Percentiles rank a stretch among this genome's conserved stretches.
Conservation (phyloP, 2,797 vertebrate genomes). For the Poeciliopsis infans region DNA sequence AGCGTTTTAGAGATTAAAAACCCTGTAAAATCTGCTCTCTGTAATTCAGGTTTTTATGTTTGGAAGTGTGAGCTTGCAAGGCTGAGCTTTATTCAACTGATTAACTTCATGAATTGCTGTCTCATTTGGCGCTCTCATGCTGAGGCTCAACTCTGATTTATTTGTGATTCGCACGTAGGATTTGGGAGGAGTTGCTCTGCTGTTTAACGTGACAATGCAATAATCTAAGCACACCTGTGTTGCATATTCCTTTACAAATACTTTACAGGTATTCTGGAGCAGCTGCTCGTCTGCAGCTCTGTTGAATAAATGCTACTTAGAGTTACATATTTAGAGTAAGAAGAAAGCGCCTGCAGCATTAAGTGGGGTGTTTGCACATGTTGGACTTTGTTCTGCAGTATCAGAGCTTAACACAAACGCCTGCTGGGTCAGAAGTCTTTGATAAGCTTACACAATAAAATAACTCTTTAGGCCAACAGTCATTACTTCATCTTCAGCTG, state of each 20-base stretch:
- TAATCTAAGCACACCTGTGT: constrained; percentile 6
- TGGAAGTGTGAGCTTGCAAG: neutral
- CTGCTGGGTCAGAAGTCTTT: constrained; percentile 32
- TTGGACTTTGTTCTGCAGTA: constrained; percentile 52
- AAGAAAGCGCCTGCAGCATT: neutral
- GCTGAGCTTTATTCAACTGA: neutral
- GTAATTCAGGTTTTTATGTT: neutral
- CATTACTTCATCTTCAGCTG: neutral
- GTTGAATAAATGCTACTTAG: constrained; percentile 4
- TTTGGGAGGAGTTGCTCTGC: constrained; percentile 19
- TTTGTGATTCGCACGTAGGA: constrained; percentile 38
- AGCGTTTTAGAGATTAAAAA: constrained; percentile 13
- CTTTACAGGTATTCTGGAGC: neutral
- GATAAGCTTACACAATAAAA: constrained; percentile 7
- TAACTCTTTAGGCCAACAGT: constrained; percentile 12
- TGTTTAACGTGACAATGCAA: constrained; percentile 31
- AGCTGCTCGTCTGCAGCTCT: neutral
- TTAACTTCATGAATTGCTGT: neutral
- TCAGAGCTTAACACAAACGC: constrained; percentile 27
- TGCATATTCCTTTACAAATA: neutral
- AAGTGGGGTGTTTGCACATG: constrained; percentile 26
- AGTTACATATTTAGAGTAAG: neutral
- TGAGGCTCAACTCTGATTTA: constrained; percentile 16
- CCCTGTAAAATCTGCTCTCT: neutral
- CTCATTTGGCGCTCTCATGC: neutral